Evolutionary conservation across 2,113 vertebrate genomes (phyloP), one percentile per base, ranked within the genome.

Genomic region (Hippolais icterina): DNA sequence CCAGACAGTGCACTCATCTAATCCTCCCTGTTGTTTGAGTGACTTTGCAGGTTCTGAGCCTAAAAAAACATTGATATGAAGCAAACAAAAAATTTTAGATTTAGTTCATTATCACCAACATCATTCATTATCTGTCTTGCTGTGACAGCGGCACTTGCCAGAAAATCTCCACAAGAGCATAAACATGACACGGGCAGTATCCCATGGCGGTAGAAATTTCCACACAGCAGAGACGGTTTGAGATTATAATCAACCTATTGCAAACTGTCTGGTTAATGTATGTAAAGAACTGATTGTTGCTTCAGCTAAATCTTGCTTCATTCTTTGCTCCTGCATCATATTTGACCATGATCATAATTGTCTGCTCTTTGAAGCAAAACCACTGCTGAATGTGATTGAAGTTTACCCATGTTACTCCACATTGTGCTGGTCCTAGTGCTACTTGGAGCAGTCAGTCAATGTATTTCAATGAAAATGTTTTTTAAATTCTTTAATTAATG

Each of bases 311-410:
- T 65, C 49, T 70, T 66, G 6, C 15, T 69, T 77, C 37, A 19
- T 87, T 17, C 50, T 90, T 83, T 74, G 71, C 42, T 85, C 25
- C 88, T 5, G 4, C 23, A 3, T 79, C 31, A 4, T 78, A 57
- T 31, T 89, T 89, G 46, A 46, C 54, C 0, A 0, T 39, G 41
- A 61, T 24, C 0, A 0, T 47, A 52, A 57, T 8, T 76, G 15
- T 47, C 33, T 77, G 53, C 66, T 79, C 42, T 37, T 33, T 42
- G 63, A 72, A 92, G 33, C 42, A 57, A 80, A 83, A 11, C 8
- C 12, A 12, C 59, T 74, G 29, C 59, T 74, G 35, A 86, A 31
- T 35, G 37, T 57, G n/a, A 16, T 68, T 61, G 53, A 69, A 75
- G 50, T 59, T 88, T 86, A 49, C 8, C 39, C 14, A 3, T 1